Conservation (phyloP, 1,140 invertebrate species). For the Rhizoglyphus robini region DNA sequence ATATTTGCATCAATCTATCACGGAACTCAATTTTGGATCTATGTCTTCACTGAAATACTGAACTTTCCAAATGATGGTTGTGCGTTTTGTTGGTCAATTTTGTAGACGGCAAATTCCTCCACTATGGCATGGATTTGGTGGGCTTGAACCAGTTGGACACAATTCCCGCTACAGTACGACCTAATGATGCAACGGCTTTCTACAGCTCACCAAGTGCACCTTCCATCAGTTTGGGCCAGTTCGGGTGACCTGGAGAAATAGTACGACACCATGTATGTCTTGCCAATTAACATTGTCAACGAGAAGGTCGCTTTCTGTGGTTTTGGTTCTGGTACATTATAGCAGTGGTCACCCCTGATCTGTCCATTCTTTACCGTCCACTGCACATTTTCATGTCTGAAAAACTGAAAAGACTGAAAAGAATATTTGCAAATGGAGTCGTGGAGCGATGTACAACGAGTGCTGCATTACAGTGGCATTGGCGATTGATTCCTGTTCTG, state of each 20-base stretch:
- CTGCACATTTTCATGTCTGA: slow-evolving; percentile 39
- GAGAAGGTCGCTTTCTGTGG: slow-evolving; percentile 31
- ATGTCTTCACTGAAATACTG: slow-evolving; percentile 50
- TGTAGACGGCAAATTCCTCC: slow-evolving; percentile 86
- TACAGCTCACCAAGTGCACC: slow-evolving; percentile 60
- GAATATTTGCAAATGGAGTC: slow-evolving; percentile 3
- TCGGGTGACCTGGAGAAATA: slow-evolving; percentile 31
- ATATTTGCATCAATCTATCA: slow-evolving; percentile 47
- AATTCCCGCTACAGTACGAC: slow-evolving; percentile 54
- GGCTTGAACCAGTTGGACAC: slow-evolving; percentile 45
- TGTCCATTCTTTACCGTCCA: slow-evolving; percentile 32
- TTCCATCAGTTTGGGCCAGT: slow-evolving; percentile 55
- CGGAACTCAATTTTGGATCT: slow-evolving; percentile 28
- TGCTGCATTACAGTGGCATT: slow-evolving; percentile 39
- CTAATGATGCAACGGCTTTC: slow-evolving; percentile 56
- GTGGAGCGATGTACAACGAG: slow-evolving; percentile 15
- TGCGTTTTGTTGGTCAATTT: slow-evolving; percentile 90
- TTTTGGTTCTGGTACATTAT: slow-evolving; percentile 31
- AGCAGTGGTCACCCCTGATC: slow-evolving; percentile 25
- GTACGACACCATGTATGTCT: slow-evolving; percentile 45
- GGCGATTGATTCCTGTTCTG: slow-evolving; percentile 69
- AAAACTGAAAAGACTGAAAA: slow-evolving; percentile 11
- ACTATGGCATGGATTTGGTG: slow-evolving; percentile 40
- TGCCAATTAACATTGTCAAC: slow-evolving; percentile 31
- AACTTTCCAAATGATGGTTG: slow-evolving; percentile 73